Base-by-base conservation (phyloP, 2,797 vertebrate species). In the Odontamblyopus rebecca region DNA sequence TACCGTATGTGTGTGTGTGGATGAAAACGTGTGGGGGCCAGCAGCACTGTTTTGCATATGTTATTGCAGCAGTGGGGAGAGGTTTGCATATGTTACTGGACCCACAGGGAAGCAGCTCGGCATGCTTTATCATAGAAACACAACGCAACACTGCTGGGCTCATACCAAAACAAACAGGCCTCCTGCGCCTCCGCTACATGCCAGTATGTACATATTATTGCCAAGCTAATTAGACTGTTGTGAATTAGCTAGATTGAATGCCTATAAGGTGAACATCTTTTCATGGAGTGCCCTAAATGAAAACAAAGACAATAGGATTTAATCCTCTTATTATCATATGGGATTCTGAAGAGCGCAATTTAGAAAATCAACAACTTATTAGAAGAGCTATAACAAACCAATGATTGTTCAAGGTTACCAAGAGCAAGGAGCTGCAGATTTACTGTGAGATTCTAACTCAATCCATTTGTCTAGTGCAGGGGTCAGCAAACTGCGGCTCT, bases 51-150 rank as follows among this genome's bases (percentile, higher is more conserved):
- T 92, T 90, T 90, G 89, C 89, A 90, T 90, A 84, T 84, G 86
- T 89, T 89, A 90, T 88, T 89, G 86, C 82, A 86, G 88, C 84
- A 78, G 83, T 82, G 82, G 84, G 84, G 86, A 87, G 78, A 87
- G 85, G 88, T 91, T 88, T 90, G 89, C 90, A 93, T 93, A 89
- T 79, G 89, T 92, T 92, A 89, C 84, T 77, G 84, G 85, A 89
- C 73, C 85, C 85, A 80, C 90, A 64, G 83, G 89, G 85, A 83
- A 87, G 67, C 70, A 38, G 85, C 79, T 80, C 82, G 69, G 82
- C 76, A 82, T 81, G 84, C 85, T 88, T 92, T 90, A 91, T 91
- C 89, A 86, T 83, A 85, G 76, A 76, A 89, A 80, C 88, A 91
- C 78, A 82, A 86, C 80, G 72, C 75, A 70, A 77, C 76, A 85